Base-by-base conservation (phyloP, 2,888 invertebrate species). In the Eupelmus urozonus region DNA sequence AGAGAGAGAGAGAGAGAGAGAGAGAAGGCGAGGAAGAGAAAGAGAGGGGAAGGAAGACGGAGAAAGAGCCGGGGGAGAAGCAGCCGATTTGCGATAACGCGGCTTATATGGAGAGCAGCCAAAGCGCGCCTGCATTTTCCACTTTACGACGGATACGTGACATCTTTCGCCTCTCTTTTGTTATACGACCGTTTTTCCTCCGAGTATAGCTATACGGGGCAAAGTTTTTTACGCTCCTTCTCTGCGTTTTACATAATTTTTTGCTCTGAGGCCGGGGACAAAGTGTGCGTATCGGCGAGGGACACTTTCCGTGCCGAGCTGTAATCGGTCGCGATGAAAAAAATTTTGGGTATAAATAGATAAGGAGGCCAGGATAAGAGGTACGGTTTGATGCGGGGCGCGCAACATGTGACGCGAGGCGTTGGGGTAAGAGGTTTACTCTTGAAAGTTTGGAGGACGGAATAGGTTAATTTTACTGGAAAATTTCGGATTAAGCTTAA, bases 101-200 rank as follows among this genome's bases (percentile, higher is more conserved):
- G 57, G 27, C 65, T 42, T 42, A 42, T 69, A 57, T 45, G 40
- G 16, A 60, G 51, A 53, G 60, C 42, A 27, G 25, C 20, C 11
- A 57, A 65, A 4, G 42, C 27, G 18, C 34, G 16, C 55, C 45
- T 63, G 63, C 57, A 53, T 57, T 78, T 78, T 78, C 55, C 69
- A 66, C 65, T 78, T 78, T 78, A 78, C 70, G 70, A 55, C 42
- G 20, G 23, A 69, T 74, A 70, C 78, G 78, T 78, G 74, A 78
- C 67, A 74, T 73, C 73, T 69, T 72, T 29, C 55, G 65, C 62
- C 67, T 72, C 66, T n/a, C n/a, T n/a, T n/a, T 78, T 62, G 60
- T 78, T 78, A 78, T 78, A 78, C 76, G 63, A 70, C 63, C 59
- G 66, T 29, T 16, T 49, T 51, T 72, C 20, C 49, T 4, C 9